Conservation (phyloP, 2,888 invertebrate genomes). For the Drosophila siamana region DNA sequence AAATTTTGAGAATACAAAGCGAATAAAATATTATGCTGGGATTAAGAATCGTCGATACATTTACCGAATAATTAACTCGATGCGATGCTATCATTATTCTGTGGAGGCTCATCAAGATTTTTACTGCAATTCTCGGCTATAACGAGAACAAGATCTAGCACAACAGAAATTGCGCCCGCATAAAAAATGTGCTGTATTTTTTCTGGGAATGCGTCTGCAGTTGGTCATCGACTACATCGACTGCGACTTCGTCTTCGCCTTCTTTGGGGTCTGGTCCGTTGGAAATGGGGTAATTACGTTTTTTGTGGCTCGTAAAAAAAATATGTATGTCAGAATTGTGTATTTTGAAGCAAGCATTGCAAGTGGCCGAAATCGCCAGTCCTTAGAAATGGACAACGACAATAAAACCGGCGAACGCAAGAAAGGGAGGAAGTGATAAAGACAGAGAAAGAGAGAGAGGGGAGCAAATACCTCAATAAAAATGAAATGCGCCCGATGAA, state of each 20-base stretch:
- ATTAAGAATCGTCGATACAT: background rate
- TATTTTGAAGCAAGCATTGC: constrained; percentile 9
- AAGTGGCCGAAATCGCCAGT: constrained; percentile 21
- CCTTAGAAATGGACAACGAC: constrained; percentile 26
- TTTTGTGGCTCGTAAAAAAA: constrained; percentile 58
- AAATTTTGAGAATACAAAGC: background rate
- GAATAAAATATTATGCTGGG: background rate
- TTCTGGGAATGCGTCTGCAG: constrained; percentile 22
- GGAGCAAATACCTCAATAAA: constrained; percentile 34
- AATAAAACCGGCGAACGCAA: constrained; percentile 28
- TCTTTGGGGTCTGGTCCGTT: constrained; percentile 23
- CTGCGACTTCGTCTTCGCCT: background rate
- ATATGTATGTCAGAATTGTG: constrained; percentile 39
- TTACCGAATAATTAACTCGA: background rate
- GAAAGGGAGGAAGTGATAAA: too few species aligned
- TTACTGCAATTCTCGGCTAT: too few species aligned
- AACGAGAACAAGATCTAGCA: background rate
- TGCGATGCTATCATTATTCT: too few species aligned
- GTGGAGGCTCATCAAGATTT: too few species aligned
- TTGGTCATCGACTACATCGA: too few species aligned
- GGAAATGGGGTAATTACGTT: constrained; percentile 25
- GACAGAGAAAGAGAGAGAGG: background rate
- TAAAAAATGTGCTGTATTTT: background rate
- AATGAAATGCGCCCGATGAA: constrained; percentile 27
- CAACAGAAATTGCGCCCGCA: constrained; percentile 18